A percentile compares a stretch with the other conserved stretches of the same genome.
Evolutionary conservation across 1,140 invertebrate species (phyloP).

Genomic region (Sitobion miscanthi): DNA sequence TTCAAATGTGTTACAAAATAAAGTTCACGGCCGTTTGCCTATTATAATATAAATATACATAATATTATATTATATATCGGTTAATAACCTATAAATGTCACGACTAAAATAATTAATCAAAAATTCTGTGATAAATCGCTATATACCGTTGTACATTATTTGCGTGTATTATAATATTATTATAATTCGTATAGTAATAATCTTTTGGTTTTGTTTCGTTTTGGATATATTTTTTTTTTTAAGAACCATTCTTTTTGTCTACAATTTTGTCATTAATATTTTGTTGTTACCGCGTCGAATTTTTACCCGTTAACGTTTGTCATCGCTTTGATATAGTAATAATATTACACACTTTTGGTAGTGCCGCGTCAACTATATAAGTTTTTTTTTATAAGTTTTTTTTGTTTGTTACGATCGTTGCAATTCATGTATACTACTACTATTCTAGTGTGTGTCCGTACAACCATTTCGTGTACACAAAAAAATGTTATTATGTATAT

Average conservation of each 20-base stretch:
- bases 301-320: constrained; percentile 21
- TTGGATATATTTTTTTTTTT: constrained; percentile 20
- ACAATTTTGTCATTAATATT: constrained; percentile 33
- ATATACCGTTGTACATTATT: constrained; percentile 52
- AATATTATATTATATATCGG: constrained; percentile 29
- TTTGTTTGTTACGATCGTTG: constrained; percentile 18
- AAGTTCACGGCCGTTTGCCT: constrained; percentile 8
- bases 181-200: constrained; percentile 21
- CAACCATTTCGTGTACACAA: constrained; percentile 36
- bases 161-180: constrained; percentile 41
- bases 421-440: constrained; percentile 38
- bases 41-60: not conserved
- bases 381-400: constrained; percentile 33
- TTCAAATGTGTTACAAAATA: constrained; percentile 28
- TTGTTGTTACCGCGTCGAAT: constrained; percentile 32
- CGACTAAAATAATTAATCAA: constrained; percentile 53
- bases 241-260: constrained; percentile 27
- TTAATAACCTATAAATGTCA: constrained; percentile 41
- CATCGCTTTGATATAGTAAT: not conserved
- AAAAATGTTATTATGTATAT: constrained; percentile 19
- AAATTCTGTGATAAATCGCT: constrained; percentile 52
- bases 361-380: constrained; percentile 18
- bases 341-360: not conserved
- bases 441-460: constrained; percentile 41
- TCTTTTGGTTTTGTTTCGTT: constrained; percentile 1